A percentile compares a stretch with the other conserved stretches of the same genome.
phyloP scores from a whole-genome alignment of 2,888 invertebrate genomes.

The Selenia dentaria region DNA sequence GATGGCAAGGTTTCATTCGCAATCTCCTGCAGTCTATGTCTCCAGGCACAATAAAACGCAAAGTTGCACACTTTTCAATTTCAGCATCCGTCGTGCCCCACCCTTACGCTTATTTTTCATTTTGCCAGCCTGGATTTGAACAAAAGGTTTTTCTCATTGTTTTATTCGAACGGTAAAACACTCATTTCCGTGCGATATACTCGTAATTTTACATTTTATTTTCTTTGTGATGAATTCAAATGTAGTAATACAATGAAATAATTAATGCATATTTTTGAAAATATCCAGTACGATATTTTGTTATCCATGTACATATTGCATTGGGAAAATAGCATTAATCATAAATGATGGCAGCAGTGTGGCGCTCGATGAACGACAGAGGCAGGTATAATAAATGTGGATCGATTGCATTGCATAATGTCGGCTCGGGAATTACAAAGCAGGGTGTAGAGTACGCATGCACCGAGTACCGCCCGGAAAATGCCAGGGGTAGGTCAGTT shows the following conservation, averaged over 20 bases:
- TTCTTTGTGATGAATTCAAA: constrained; percentile 19
- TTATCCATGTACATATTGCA: constrained; percentile 10
- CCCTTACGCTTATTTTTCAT: constrained; percentile 68
- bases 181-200: constrained; percentile 32
- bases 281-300: neutral
- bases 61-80: constrained; percentile 73
- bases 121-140: constrained; percentile 60
- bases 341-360: constrained; percentile 7
- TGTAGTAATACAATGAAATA: constrained; percentile 10
- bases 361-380: constrained; percentile 16
- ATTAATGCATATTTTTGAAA: constrained; percentile 1
- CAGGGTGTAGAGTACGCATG: constrained; percentile 58
- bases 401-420: constrained; percentile 65
- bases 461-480: constrained; percentile 51
- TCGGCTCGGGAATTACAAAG: constrained; percentile 44
- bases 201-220: constrained; percentile 23
- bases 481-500: constrained; percentile 71
- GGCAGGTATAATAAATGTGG: constrained; percentile 29
- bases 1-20: constrained; percentile 51
- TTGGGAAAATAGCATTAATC: constrained; percentile 13
- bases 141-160: constrained; percentile 73
- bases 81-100: constrained; percentile 55
- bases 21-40: constrained; percentile 52
- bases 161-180: constrained; percentile 37
- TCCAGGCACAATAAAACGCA: constrained; percentile 60